Base-by-base conservation (phyloP, 1,140 invertebrate genomes). In the Adelges cooleyi region DNA sequence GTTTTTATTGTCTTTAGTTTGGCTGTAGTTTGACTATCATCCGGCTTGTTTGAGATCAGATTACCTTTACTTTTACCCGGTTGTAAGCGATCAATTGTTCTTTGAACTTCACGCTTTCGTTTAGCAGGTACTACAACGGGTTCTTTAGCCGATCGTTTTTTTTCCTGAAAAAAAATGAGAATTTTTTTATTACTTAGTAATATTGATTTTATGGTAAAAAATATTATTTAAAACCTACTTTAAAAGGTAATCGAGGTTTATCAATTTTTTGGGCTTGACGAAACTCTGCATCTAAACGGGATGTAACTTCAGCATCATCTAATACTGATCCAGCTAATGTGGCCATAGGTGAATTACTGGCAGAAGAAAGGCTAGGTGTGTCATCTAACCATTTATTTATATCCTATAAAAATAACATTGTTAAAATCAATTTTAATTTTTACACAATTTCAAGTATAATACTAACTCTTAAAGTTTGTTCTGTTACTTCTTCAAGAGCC, bases 331-430 rank as follows among this genome's bases (percentile, higher is more conserved):
- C 56, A 36, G 40, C 56, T 22, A 62, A 33, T 22, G 56, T 51
- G 6, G 48, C 42, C 17, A 66, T 54, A 3, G 86, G 86, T 1
- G 87, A 89, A 74, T 85, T 86, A 68, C 82, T 83, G 8, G 81
- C 82, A 1, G 85, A 86, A 66, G 83, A 84, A 67, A 85, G 87
- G 70, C 82, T 82, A 0, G 89, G 88, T 3, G 87, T 84, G 69
- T 90, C 87, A 72, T 90, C 87, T 46, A 92, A 74, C 87, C 87
- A 90, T 71, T 89, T 89, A 71, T 87, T 90, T 22, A 92, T 89
- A 72, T 91, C 89, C 80, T 82, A 71, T 3, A 72, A 69, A 22
- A 54, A 67, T 22, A 69, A 33, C 11, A 6, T 6, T 6, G 11
- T 6, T 33, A 33, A 33, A 33, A 33, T 33, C 20, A 48, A 67